Percentiles rank a stretch among this genome's conserved stretches.
Evolutionary conservation across 2,888 invertebrate genomes (phyloP).

Genomic region (Cynaeus angustus): DNA sequence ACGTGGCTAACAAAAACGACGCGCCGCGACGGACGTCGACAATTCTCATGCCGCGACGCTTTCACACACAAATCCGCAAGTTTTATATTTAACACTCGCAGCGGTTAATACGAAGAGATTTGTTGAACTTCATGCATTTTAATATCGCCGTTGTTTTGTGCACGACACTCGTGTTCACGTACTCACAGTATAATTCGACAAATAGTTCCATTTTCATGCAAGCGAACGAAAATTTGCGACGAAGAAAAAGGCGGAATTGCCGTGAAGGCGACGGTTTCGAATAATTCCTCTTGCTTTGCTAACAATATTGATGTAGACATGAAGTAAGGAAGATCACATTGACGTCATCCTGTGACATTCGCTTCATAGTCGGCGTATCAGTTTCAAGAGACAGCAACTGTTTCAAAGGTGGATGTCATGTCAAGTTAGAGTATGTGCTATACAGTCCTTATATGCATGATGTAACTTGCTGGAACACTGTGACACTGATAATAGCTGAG

Average conservation of each 20-base stretch:
- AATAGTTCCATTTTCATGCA: constrained; percentile 51
- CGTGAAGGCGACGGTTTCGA: not conserved
- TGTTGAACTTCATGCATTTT: constrained; percentile 50
- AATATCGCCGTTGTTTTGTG: constrained; percentile 45
- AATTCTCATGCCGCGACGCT: constrained; percentile 2
- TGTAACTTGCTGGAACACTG: constrained; percentile 34
- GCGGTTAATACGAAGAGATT: constrained; percentile 43
- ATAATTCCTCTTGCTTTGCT: constrained; percentile 35
- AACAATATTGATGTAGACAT: constrained; percentile 49
- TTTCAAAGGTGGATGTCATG: constrained; percentile 67
- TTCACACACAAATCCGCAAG: constrained; percentile 16
- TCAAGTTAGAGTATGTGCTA: constrained; percentile 63
- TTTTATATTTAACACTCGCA: constrained; percentile 39
- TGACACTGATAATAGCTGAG: constrained; percentile 40
- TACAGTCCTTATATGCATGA: constrained; percentile 59
- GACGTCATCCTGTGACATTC: constrained; percentile 48
- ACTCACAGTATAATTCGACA: constrained; percentile 47
- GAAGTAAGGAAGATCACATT: constrained; percentile 48
- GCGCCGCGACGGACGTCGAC: constrained; percentile 33
- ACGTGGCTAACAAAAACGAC: constrained; percentile 42
- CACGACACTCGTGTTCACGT: constrained; percentile 47
- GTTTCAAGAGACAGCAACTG: constrained; percentile 51
- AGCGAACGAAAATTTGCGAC: constrained; percentile 44
- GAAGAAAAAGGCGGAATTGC: not conserved
- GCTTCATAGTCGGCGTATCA: constrained; percentile 48